A percentile compares a stretch with the other conserved stretches of the same genome.
These are phyloP conservation scores for Jordanella pulchra DNA, from an alignment of 2,797 vertebrate genomes.

Conservation along the genomic window DNA sequence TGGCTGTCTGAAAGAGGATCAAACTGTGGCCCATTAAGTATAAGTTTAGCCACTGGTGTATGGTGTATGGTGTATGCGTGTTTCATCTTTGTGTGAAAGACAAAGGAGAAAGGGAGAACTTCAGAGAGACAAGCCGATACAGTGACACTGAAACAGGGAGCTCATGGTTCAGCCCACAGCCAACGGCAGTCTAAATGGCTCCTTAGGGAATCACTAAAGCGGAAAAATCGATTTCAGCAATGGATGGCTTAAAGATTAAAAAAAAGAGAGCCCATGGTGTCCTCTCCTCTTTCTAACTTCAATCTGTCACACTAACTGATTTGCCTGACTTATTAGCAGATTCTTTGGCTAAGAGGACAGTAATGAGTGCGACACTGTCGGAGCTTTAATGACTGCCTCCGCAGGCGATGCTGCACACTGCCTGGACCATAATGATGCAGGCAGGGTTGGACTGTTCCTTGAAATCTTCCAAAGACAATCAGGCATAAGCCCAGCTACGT, in stretches of 20 bases:
- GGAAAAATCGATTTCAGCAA: slow-evolving; percentile 75
- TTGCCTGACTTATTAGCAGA: slow-evolving; percentile 50
- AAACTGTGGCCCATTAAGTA: slow-evolving; percentile 61
- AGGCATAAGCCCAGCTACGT: not conserved
- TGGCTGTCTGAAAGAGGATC: slow-evolving; percentile 62
- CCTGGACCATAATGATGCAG: slow-evolving; percentile 6
- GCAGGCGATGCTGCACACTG: slow-evolving; percentile 16
- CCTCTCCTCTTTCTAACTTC: slow-evolving; percentile 44
- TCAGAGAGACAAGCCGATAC: slow-evolving; percentile 13
- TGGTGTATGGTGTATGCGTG: slow-evolving; percentile 16
- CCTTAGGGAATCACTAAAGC: slow-evolving; percentile 72
- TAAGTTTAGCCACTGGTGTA: slow-evolving; percentile 49
- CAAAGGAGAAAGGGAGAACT: not conserved
- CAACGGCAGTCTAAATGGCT: slow-evolving; percentile 70
- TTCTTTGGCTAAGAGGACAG: slow-evolving; percentile 43
- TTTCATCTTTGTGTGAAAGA: not conserved
- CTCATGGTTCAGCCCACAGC: slow-evolving; percentile 60
- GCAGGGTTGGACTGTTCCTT: not conserved
- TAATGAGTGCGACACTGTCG: slow-evolving; percentile 44
- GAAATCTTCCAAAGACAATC: slow-evolving; percentile 11
- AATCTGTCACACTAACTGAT: slow-evolving; percentile 43
- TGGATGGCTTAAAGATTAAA: slow-evolving; percentile 63
- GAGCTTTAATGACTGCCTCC: slow-evolving; percentile 32
- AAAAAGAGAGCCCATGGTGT: slow-evolving; percentile 37
- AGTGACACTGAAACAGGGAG: slow-evolving; percentile 24